phyloP scores from a whole-genome alignment of 2,797 vertebrate species.

The Odontamblyopus rebecca region DNA sequence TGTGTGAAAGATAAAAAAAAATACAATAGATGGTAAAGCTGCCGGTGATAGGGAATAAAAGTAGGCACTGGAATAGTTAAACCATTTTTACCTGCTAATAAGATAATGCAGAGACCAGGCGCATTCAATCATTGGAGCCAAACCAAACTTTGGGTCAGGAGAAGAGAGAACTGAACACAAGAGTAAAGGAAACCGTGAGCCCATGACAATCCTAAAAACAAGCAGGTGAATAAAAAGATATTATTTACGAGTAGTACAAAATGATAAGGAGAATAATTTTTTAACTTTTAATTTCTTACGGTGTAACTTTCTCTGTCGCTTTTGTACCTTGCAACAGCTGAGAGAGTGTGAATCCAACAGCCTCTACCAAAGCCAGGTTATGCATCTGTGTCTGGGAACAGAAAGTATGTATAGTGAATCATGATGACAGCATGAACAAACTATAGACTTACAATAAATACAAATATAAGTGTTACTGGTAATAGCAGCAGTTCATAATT shows the following conservation, averaged over 20 bases:
- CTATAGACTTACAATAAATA: not conserved
- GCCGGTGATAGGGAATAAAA: not conserved
- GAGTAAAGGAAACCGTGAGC: constrained; percentile 79
- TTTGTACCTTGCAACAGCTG: constrained; percentile 90
- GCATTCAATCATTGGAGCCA: constrained; percentile 86
- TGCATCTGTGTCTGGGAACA: constrained; percentile 79
- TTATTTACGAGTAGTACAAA: not conserved
- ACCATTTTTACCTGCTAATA: constrained; percentile 80
- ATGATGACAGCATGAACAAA: not conserved
- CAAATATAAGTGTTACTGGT: no score
- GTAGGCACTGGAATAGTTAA: not conserved
- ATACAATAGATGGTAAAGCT: not conserved
- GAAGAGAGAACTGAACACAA: constrained; percentile 82
- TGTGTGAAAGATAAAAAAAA: constrained; percentile 42
- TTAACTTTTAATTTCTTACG: constrained; percentile 74
- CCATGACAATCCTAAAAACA: constrained; percentile 78
- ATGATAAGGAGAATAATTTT: not conserved
- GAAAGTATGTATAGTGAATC: not conserved
- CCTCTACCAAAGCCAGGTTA: constrained; percentile 88
- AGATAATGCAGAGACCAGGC: constrained; percentile 97
- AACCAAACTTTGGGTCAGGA: constrained; percentile 76
- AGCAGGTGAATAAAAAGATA: not conserved
- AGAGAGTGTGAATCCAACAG: constrained; percentile 88
- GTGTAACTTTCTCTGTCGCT: constrained; percentile 80
- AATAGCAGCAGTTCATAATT: no score